Evolutionary conservation across 1,140 invertebrate genomes (phyloP).

Genomic region (Trichogramma pretiosum): DNA sequence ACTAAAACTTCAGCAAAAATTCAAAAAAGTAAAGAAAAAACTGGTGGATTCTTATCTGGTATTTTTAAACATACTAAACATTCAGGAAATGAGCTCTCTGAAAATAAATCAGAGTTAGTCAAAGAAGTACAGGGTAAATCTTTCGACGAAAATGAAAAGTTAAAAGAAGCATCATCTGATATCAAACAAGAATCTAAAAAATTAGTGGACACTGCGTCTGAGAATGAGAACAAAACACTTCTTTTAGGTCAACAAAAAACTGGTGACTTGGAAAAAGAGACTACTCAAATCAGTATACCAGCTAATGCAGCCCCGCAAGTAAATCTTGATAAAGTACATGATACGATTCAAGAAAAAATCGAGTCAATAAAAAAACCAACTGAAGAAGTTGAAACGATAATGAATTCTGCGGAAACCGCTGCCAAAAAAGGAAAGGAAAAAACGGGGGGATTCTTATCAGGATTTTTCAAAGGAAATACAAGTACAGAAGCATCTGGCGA

Average conservation of each 20-base stretch:
- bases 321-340: constrained; percentile 17
- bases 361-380: constrained; percentile 25
- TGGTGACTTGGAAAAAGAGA: neutral
- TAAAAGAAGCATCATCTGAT: neutral
- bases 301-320: constrained; percentile 28
- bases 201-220: no score
- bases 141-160: constrained; percentile 1
- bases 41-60: constrained; percentile 21
- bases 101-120: constrained; percentile 26
- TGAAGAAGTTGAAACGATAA: constrained; percentile 20
- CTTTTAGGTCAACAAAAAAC: no score
- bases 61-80: constrained; percentile 16
- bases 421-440: constrained; percentile 11
- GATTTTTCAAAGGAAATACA: constrained; percentile 13
- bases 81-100: neutral
- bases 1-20: constrained; percentile 16
- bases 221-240: no score
- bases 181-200: no score
- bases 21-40: constrained; percentile 20
- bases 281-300: constrained; percentile 21
- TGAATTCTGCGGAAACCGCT: constrained; percentile 13
- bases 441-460: constrained; percentile 8
- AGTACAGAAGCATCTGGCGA: constrained; percentile 1
- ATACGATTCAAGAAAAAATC: constrained; percentile 19
- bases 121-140: constrained; percentile 18